These are phyloP conservation scores for Hyphantria cunea DNA, from an alignment of 1,140 invertebrate genomes.

Conservation along the genomic window DNA sequence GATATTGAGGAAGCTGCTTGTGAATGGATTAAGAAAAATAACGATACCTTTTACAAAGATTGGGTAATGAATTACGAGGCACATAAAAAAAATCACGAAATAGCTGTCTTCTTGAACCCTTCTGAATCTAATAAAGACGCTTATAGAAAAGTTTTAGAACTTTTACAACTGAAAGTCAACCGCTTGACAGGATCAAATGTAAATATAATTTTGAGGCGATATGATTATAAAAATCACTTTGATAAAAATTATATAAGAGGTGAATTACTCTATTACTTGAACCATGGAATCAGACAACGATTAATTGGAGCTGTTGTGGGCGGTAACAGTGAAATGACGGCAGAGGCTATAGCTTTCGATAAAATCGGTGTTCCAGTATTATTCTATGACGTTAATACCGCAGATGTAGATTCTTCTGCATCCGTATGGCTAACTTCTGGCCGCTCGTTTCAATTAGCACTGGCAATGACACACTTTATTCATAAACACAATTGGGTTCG, in stretches of 20 bases:
- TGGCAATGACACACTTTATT: background rate
- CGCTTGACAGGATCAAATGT: too few relatives aligned
- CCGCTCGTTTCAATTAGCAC: background rate
- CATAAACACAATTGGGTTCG: background rate
- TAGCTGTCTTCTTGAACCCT: background rate
- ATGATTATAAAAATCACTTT: too few relatives aligned
- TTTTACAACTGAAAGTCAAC: too few relatives aligned
- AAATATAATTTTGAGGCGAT: too few relatives aligned
- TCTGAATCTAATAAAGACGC: too few relatives aligned
- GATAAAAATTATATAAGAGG: too few relatives aligned
- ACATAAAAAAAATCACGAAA: background rate
- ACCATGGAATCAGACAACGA: background rate
- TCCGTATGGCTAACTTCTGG: background rate
- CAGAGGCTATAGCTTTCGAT: background rate
- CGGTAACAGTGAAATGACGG: background rate
- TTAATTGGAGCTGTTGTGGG: background rate
- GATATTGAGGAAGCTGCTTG: slow-evolving; percentile 8
- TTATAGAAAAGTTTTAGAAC: too few relatives aligned
- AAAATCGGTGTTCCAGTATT: background rate
- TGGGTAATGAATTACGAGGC: background rate
- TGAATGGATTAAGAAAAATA: background rate
- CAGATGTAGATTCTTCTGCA: background rate
- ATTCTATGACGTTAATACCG: background rate
- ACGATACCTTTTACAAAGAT: background rate
- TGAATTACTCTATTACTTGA: background rate